Percentiles rank a stretch among this genome's conserved stretches.
phyloP scores from a whole-genome alignment of 2,888 invertebrate genomes.

The Acrocyrtus sp. region DNA sequence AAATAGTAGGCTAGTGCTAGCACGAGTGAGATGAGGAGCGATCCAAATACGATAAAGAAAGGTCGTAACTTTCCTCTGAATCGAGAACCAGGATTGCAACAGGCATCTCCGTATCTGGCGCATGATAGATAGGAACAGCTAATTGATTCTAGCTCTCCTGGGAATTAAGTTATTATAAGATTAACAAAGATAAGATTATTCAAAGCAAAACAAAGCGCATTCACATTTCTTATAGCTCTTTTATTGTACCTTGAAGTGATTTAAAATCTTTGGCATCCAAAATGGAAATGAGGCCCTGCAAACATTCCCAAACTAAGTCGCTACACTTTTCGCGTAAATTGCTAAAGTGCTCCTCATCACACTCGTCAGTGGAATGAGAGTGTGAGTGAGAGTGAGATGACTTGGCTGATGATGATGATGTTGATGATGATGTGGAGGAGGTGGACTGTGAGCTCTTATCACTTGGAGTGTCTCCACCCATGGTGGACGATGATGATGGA shows the following conservation, averaged over 20 bases:
- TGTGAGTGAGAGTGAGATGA: constrained; percentile 18
- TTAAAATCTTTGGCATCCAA: constrained; percentile 63
- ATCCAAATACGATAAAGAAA: constrained; percentile 63
- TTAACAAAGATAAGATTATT: constrained; percentile 3
- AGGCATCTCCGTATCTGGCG: constrained; percentile 62
- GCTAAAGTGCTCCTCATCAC: constrained; percentile 62
- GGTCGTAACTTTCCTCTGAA: constrained; percentile 60
- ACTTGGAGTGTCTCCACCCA: constrained; percentile 16
- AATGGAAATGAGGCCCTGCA: constrained; percentile 62
- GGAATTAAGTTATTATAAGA: background rate
- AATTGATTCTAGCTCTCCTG: constrained; percentile 62
- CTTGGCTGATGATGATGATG: constrained; percentile 1
- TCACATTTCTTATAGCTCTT: too few species aligned
- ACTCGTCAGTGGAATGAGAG: constrained; percentile 44
- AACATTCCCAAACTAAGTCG: constrained; percentile 62
- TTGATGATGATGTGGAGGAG: background rate
- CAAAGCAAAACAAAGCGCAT: too few species aligned
- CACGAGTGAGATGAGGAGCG: constrained; percentile 62
- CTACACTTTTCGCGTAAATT: constrained; percentile 59
- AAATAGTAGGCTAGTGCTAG: constrained; percentile 63
- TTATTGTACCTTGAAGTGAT: constrained; percentile 61
- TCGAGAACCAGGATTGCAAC: constrained; percentile 57
- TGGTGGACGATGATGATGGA: constrained; percentile 13
- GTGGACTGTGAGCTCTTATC: constrained; percentile 5
- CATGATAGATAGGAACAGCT: constrained; percentile 63